Conservation (phyloP, 1,140 invertebrate species). For the Pogonomyrmex barbatus region DNA sequence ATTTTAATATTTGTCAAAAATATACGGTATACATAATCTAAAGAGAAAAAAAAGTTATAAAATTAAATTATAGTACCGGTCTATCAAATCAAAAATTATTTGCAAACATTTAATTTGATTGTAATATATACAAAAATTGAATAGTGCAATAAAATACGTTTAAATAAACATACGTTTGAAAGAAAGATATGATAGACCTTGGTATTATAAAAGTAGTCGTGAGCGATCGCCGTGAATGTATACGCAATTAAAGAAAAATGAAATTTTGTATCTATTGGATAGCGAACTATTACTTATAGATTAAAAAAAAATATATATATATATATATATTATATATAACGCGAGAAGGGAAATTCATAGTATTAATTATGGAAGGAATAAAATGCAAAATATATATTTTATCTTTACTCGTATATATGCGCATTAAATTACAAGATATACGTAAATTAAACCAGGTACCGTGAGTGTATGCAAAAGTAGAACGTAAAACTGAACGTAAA, state of each 20-base stretch:
- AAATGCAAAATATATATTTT: conserved; percentile 85
- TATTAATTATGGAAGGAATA: conserved; percentile 68
- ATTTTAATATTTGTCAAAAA: conserved; percentile 19
- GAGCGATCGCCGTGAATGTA: conserved; percentile 77
- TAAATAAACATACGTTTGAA: conserved; percentile 40
- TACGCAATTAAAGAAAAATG: conserved; percentile 76
- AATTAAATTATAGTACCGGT: conserved; percentile 12
- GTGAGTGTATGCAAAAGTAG: conserved; percentile 79
- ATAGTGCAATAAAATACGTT: conserved; percentile 60
- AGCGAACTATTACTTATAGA: conserved; percentile 77
- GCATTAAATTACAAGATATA: conserved; percentile 76
- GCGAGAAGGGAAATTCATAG: conserved; percentile 70
- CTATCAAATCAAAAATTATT: conserved; percentile 25
- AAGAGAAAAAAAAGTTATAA: neutral
- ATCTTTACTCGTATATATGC: conserved; percentile 83
- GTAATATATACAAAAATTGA: conserved; percentile 39
- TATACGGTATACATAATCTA: neutral
- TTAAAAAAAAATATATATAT: conserved; percentile 68
- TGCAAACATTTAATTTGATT: conserved; percentile 30
- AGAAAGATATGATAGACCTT: conserved; percentile 7
- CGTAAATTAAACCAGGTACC: conserved; percentile 76
- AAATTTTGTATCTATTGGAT: conserved; percentile 81
- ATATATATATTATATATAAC: conserved; percentile 74
- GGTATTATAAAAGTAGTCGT: conserved; percentile 37
- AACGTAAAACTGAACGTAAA: conserved; percentile 54